Evolutionary conservation across 2,113 vertebrate species (phyloP).

Genomic region (Polypterus bichir): DNA sequence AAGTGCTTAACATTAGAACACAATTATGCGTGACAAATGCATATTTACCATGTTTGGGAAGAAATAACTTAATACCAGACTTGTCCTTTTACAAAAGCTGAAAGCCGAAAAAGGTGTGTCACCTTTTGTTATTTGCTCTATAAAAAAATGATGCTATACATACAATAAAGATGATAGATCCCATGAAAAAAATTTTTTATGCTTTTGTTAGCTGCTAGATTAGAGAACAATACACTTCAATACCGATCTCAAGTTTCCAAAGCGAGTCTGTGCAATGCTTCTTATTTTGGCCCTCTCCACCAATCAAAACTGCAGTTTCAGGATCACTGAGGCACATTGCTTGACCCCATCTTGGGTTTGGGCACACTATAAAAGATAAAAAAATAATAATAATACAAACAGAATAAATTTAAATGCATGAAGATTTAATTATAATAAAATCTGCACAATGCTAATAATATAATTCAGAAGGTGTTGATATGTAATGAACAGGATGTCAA

Average conservation of each 20-base stretch:
- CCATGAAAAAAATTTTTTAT: background rate
- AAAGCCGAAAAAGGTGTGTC: no score
- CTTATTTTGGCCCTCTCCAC: conserved; percentile 54
- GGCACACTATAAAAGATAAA: conserved; percentile 39
- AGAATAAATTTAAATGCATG: background rate
- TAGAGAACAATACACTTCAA: background rate
- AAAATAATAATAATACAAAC: background rate
- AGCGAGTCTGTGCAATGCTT: conserved; percentile 51
- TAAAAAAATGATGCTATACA: no score
- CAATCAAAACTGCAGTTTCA: conserved; percentile 63
- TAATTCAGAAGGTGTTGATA: no score
- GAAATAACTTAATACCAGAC: no score
- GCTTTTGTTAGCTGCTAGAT: conserved; percentile 5
- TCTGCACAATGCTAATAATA: no score
- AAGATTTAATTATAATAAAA: no score
- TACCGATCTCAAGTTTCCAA: conserved; percentile 78
- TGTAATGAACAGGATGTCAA: no score
- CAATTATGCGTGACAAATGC: no score
- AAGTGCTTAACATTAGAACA: no score
- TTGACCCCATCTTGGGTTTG: conserved; percentile 64
- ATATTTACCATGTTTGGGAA: no score
- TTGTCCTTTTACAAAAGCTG: no score
- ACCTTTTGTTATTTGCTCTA: no score
- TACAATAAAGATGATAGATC: background rate
- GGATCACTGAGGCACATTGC: conserved; percentile 67